phyloP scores from a whole-genome alignment of 53 echinoderm and acorn worm species.

The Actinopyga echinites region DNA sequence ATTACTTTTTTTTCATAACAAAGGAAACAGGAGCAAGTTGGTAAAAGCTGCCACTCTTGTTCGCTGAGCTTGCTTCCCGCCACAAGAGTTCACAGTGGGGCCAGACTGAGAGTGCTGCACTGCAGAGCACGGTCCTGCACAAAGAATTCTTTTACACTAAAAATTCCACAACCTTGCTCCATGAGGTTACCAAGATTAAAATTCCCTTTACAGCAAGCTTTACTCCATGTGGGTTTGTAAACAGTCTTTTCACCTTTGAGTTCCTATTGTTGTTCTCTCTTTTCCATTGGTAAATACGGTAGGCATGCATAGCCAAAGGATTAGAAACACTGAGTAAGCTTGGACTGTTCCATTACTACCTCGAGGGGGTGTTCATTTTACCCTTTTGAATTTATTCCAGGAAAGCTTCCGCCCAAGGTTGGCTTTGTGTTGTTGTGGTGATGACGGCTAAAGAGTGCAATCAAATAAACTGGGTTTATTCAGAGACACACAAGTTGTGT shows the following conservation, averaged over 20 bases:
- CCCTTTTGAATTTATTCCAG: not conserved
- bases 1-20: slow-evolving; percentile 11
- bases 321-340: slow-evolving; percentile 35
- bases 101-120: not conserved
- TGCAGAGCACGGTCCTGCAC: not conserved
- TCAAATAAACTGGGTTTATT: too few relatives aligned
- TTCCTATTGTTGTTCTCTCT: slow-evolving; percentile 1
- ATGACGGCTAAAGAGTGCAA: too few relatives aligned
- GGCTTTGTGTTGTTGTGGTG: slow-evolving; percentile 5
- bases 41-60: slow-evolving; percentile 17
- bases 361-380: not conserved
- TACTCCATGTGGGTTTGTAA: slow-evolving; percentile 22
- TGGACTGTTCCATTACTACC: slow-evolving; percentile 17
- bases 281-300: not conserved
- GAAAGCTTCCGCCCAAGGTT: not conserved
- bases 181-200: slow-evolving; percentile 10
- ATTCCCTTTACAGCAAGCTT: slow-evolving; percentile 22
- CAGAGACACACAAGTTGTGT: not conserved
- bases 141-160: slow-evolving; percentile 30
- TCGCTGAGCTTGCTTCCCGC: slow-evolving; percentile 12
- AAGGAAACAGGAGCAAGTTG: slow-evolving; percentile 4
- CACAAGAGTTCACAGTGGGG: slow-evolving; percentile 34
- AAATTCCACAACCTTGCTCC: slow-evolving; percentile 14
- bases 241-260: not conserved
- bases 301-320: slow-evolving; percentile 16